phyloP scores from a whole-genome alignment of 1,140 invertebrate species.

The Penaeus chinensis region DNA sequence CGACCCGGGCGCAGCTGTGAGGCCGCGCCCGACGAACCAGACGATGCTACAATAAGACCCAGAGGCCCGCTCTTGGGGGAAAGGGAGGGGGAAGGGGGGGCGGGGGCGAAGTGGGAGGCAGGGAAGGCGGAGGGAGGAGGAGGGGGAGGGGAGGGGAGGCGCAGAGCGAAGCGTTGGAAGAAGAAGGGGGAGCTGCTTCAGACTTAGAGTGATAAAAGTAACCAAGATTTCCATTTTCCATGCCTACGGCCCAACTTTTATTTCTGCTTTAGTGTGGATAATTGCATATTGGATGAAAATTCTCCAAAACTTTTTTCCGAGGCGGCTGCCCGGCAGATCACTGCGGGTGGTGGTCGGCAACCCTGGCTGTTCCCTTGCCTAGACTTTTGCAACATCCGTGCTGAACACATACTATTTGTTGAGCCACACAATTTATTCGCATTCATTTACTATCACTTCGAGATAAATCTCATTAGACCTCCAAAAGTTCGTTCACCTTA shows the following conservation, averaged over 20 bases:
- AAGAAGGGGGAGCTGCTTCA: neutral
- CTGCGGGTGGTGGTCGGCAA: too few species aligned
- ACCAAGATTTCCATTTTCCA: constrained; percentile 48
- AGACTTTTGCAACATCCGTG: too few species aligned
- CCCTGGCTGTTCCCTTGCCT: too few species aligned
- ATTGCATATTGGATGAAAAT: constrained; percentile 57
- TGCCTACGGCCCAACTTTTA: constrained; percentile 50
- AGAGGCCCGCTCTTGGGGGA: constrained; percentile 29
- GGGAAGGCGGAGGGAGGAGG: neutral
- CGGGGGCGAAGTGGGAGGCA: neutral
- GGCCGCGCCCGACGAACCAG: constrained; percentile 28
- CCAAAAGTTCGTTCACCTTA: too few species aligned
- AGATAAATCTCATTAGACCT: too few species aligned
- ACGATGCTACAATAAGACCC: constrained; percentile 60
- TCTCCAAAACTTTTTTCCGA: constrained; percentile 18
- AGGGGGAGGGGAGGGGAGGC: neutral
- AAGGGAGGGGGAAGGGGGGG: constrained; percentile 5
- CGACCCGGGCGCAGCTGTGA: constrained; percentile 9
- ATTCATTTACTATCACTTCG: too few species aligned
- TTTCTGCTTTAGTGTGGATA: constrained; percentile 50
- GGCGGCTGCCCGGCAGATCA: too few species aligned
- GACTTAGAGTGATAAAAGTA: constrained; percentile 40
- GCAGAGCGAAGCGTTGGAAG: neutral
- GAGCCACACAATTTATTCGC: too few species aligned
- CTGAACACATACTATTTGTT: too few species aligned